Conservation (phyloP, 1,140 invertebrate species). For the Pseudomyrmex gracilis region DNA sequence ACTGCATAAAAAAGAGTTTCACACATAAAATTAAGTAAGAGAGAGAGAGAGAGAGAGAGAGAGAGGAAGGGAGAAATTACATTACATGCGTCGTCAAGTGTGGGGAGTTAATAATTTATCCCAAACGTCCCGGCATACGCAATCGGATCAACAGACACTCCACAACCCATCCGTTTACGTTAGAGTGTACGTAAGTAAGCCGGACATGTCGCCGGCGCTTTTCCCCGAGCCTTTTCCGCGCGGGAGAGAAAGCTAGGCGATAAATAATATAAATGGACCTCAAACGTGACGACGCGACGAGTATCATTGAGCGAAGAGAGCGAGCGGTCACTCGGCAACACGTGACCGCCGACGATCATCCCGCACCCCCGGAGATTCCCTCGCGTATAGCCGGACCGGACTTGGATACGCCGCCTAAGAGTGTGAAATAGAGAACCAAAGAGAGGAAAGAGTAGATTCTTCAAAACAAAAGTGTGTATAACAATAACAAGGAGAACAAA, state of each 20-base stretch:
- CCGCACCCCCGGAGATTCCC: slow-evolving; percentile 42
- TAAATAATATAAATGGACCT: slow-evolving; percentile 69
- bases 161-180: slow-evolving; percentile 38
- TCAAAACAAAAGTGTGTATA: neutral
- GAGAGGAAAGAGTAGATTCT: neutral
- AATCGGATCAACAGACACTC: slow-evolving; percentile 44
- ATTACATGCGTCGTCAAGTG: neutral
- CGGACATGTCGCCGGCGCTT: slow-evolving; percentile 38
- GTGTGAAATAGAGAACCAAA: neutral
- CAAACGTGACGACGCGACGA: slow-evolving; percentile 63
- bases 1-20: neutral
- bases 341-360: slow-evolving; percentile 62
- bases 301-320: slow-evolving; percentile 42
- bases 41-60: neutral
- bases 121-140: slow-evolving; percentile 6
- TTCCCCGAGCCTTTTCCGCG: slow-evolving; percentile 21
- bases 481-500: neutral
- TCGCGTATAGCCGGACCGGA: neutral
- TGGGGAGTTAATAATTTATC: slow-evolving; percentile 40
- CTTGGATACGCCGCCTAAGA: neutral
- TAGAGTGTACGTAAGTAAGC: slow-evolving; percentile 38
- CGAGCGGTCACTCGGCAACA: slow-evolving; percentile 65
- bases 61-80: neutral
- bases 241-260: slow-evolving; percentile 44
- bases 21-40: too few species aligned